These are phyloP conservation scores for Rhombomys opimus DNA, from an alignment of 2,113 vertebrate genomes.

Conservation along the genomic window DNA sequence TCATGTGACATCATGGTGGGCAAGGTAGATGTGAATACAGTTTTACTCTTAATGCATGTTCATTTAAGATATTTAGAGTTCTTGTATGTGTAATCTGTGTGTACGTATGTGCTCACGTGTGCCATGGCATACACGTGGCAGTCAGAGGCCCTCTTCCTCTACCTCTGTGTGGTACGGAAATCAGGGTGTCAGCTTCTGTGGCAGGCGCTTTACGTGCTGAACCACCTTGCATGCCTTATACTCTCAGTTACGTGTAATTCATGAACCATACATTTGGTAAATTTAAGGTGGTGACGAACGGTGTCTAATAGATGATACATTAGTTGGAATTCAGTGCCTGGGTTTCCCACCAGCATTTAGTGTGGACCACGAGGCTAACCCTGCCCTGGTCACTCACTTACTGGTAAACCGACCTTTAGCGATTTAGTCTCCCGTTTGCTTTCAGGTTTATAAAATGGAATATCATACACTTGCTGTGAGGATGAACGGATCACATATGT, in stretches of 20 bases:
- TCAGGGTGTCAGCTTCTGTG: neutral
- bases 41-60: neutral
- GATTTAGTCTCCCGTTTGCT: neutral
- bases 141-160: neutral
- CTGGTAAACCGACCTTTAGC: neutral
- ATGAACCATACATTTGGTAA: neutral
- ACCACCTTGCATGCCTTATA: neutral
- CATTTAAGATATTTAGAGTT: neutral
- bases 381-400: neutral
- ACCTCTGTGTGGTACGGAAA: neutral
- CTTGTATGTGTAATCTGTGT: neutral
- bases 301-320: neutral
- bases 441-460: neutral
- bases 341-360: neutral
- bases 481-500: neutral
- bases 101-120: neutral
- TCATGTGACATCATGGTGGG: neutral
- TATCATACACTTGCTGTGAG: neutral
- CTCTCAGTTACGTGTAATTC: neutral
- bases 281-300: conserved; percentile 31
- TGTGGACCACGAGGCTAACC: neutral
- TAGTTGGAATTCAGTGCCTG: neutral
- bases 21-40: conserved; percentile 4
- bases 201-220: neutral
- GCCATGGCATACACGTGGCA: neutral